Evolutionary conservation across 2,888 invertebrate species (phyloP).

Genomic region (Oscheius onirici): DNA sequence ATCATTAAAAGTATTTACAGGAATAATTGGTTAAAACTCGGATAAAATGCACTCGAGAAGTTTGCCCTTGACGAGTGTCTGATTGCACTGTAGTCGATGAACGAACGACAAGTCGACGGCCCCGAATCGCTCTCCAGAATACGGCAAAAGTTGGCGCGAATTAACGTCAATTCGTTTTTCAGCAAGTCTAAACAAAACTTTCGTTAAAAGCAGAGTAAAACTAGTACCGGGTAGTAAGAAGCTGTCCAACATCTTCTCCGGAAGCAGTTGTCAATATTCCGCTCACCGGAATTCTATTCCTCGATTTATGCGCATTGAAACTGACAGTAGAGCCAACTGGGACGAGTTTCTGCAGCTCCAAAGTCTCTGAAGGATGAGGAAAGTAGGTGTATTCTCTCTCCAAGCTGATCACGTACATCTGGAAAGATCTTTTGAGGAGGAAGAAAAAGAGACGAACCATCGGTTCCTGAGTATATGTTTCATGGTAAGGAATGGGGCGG

Average conservation of each 20-base stretch:
- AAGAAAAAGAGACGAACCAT: background rate
- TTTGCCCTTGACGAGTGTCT: conserved; percentile 5
- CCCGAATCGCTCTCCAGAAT: background rate
- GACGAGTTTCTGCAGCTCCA: background rate
- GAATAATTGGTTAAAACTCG: background rate
- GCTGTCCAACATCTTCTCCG: background rate
- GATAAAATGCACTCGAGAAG: background rate
- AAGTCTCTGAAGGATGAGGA: conserved; percentile 21
- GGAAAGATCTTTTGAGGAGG: background rate
- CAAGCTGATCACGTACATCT: conserved; percentile 17
- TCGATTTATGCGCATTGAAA: background rate
- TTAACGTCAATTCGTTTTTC: background rate
- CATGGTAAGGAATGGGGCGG: background rate
- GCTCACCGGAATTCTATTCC: background rate
- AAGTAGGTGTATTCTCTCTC: conserved; percentile 8
- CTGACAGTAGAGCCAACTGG: background rate
- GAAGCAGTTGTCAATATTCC: background rate
- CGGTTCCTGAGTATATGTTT: background rate
- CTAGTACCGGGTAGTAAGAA: background rate
- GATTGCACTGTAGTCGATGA: conserved; percentile 3
- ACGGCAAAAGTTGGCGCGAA: background rate
- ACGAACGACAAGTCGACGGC: background rate
- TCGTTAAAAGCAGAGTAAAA: background rate
- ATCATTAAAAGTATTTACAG: too few relatives aligned
- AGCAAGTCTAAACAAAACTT: background rate